These are phyloP conservation scores for Caiman crocodilus DNA, from an alignment of 2,797 vertebrate genomes.

Conservation along the genomic window DNA sequence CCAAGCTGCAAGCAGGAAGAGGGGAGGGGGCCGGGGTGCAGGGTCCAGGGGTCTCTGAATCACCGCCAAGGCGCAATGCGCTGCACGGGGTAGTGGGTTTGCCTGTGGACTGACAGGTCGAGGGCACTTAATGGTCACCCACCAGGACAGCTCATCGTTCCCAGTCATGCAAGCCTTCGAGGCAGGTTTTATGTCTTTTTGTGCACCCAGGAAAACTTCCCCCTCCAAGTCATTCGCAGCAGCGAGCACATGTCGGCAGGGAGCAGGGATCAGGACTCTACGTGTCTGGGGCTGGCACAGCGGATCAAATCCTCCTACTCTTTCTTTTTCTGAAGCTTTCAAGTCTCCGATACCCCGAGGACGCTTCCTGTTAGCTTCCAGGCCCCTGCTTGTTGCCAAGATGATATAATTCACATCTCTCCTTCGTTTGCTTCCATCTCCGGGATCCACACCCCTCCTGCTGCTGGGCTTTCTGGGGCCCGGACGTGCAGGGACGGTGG, in stretches of 20 bases:
- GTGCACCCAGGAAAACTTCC: not conserved
- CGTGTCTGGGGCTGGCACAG: not conserved
- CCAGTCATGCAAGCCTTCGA: no score
- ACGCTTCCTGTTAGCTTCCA: not conserved
- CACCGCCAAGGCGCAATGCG: not conserved
- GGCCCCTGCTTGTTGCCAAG: not conserved
- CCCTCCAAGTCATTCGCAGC: not conserved
- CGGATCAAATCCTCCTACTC: no score
- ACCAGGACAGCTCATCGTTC: not conserved
- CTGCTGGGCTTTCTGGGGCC: not conserved
- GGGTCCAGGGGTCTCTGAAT: not conserved
- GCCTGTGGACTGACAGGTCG: not conserved
- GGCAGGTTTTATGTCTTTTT: not conserved
- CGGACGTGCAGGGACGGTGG: accelerated
- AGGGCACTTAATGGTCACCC: no score
- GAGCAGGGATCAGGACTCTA: not conserved
- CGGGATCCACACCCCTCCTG: not conserved
- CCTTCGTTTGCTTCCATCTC: not conserved
- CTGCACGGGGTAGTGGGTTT: accelerated
- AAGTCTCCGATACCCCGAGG: not conserved
- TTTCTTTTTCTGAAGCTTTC: not conserved
- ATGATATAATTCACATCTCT: not conserved
- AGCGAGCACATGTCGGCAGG: accelerated
- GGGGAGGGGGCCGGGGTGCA: not conserved
- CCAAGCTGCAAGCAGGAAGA: not conserved